Base-by-base conservation (phyloP, 2,797 vertebrate genomes). In the Epinephelus awoara region DNA sequence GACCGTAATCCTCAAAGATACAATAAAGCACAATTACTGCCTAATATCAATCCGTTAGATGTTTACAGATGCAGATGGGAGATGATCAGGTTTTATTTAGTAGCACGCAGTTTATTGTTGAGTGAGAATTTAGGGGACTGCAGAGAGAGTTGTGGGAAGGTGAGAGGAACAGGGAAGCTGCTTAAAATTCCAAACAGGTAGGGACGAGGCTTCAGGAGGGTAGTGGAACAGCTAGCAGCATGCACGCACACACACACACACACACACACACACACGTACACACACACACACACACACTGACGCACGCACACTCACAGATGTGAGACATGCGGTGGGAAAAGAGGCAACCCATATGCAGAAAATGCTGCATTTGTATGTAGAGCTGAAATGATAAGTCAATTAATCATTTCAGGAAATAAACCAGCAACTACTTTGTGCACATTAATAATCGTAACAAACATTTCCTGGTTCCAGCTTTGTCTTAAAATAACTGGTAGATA, bases 101-200 rank as follows among this genome's bases (percentile, higher is more conserved):
- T 62, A 23, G 23, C 58, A 23, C n/a, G 14, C 56, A 47, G 55
- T 72, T 82, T 74, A 64, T 77, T 77, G 77, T 75, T 65, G 62
- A 84, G 64, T 51, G 65, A 78, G 70, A 88, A 89, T 89, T 86
- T 82, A 72, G 57, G 79, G 69, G 83, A 88, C 71, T 86, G 81
- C 85, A 80, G 82, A 84, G 74, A 77, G 61, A 88, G 87, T 87
- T 88, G 75, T 84, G 72, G 84, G 88, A 92, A 91, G 83, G 88
- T 92, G 88, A 92, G 89, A 87, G 75, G 77, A 89, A 84, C 75
- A 55, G 71, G 76, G 85, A 86, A 82, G 77, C 87, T 93, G 88
- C 81, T 95, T 95, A 92, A 93, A 91, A 95, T 94, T 95, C 94
- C 68, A 89, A 86, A 93, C 93, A 94, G 93, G 92, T 93, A 92